Conservation (phyloP, 92 coral and sea anemone species). For the Paramuricea clavata region DNA sequence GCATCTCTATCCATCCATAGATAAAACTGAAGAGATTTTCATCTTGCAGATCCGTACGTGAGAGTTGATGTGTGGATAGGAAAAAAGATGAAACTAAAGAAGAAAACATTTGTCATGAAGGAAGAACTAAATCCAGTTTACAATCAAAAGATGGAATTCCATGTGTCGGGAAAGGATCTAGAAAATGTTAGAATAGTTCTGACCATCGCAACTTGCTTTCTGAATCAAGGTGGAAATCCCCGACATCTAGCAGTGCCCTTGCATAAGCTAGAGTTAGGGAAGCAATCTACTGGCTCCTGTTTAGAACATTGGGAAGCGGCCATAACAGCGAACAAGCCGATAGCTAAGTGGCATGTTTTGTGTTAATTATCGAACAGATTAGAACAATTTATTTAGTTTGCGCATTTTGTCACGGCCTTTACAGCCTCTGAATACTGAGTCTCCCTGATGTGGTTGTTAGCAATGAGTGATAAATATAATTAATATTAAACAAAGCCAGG, state of each 20-base stretch:
- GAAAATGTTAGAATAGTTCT: conserved; percentile 81
- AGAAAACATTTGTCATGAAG: conserved; percentile 83
- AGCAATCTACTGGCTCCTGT: conserved; percentile 84
- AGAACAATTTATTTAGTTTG: too few species aligned
- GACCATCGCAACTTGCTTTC: conserved; percentile 74
- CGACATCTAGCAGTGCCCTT: conserved; percentile 81
- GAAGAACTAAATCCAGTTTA: conserved; percentile 89
- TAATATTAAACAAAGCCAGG: too few species aligned
- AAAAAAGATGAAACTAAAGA: conserved; percentile 83
- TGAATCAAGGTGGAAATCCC: conserved; percentile 54
- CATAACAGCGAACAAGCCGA: conserved; percentile 78
- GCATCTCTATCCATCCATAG: too few species aligned
- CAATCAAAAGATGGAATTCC: conserved; percentile 96
- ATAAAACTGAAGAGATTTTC: too few species aligned
- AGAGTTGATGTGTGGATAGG: conserved; percentile 94
- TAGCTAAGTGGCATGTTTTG: conserved; percentile 91
- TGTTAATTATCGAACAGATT: neutral
- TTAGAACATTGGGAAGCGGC: conserved; percentile 98
- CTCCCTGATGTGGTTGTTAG: too few species aligned
- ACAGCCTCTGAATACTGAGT: too few species aligned
- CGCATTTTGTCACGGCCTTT: too few species aligned
- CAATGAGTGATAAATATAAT: too few species aligned
- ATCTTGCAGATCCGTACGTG: conserved; percentile 87
- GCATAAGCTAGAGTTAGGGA: conserved; percentile 82
- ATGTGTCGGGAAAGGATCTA: conserved; percentile 80